These are phyloP conservation scores for Phaethornis superciliosus DNA, from an alignment of 2,113 vertebrate species.

Conservation along the genomic window DNA sequence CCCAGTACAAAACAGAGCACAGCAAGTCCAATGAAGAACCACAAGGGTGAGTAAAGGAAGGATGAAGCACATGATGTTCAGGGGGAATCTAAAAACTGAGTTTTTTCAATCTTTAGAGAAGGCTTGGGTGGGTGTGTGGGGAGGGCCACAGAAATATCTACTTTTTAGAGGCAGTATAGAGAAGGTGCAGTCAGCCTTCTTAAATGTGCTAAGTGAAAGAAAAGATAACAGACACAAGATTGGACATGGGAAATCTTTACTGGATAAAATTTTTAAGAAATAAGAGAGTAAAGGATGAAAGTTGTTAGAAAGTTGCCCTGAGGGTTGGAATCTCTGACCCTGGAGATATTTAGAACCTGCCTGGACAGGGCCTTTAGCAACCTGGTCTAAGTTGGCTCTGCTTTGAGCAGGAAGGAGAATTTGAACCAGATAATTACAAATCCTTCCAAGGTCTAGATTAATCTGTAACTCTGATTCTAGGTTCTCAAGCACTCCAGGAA, in stretches of 20 bases:
- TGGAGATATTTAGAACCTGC: not conserved
- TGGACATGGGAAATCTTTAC: not conserved
- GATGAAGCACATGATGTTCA: not conserved
- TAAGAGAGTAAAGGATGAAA: accelerated
- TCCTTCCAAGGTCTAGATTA: not conserved
- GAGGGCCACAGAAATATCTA: not conserved
- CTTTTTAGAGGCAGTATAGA: not conserved
- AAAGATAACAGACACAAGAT: not conserved
- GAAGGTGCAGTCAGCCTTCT: not conserved
- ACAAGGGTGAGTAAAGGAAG: not conserved
- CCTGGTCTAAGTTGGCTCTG: not conserved
- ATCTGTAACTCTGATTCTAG: not conserved
- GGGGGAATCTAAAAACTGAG: not conserved
- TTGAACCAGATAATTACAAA: not conserved
- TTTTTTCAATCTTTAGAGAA: not conserved
- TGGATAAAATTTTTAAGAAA: not conserved
- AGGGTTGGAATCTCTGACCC: not conserved
- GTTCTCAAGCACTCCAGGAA: not conserved
- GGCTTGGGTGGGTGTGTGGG: not conserved
- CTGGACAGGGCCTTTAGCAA: not conserved
- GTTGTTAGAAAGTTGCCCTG: not conserved
- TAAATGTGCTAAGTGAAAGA: not conserved
- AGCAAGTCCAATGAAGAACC: not conserved
- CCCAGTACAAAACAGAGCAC: not conserved
- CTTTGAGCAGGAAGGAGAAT: not conserved